These are phyloP conservation scores for Agriopis aurantiaria DNA, from an alignment of 2,888 invertebrate genomes.

Conservation along the genomic window DNA sequence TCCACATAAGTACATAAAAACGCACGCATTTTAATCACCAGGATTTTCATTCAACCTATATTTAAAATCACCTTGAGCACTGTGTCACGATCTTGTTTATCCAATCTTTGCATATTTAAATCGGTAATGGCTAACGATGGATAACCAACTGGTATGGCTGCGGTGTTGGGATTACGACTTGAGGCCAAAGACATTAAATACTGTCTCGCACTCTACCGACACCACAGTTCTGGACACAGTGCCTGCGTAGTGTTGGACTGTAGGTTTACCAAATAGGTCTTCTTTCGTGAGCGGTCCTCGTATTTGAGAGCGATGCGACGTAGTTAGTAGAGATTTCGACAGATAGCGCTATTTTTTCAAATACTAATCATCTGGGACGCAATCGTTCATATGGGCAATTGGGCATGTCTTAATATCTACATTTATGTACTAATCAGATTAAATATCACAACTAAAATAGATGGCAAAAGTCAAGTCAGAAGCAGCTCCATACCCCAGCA, in stretches of 20 bases:
- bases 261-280: not conserved
- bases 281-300: no score
- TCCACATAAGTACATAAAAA: slow-evolving; percentile 7
- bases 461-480: not conserved
- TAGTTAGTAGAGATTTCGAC: no score
- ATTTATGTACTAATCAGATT: no score
- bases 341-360: no score
- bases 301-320: no score
- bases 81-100: slow-evolving; percentile 11
- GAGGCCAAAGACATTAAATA: slow-evolving; percentile 26
- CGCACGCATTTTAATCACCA: slow-evolving; percentile 6
- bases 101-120: slow-evolving; percentile 26
- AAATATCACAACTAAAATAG: no score
- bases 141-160: slow-evolving; percentile 35
- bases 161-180: slow-evolving; percentile 32
- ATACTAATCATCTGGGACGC: no score
- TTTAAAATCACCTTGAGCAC: slow-evolving; percentile 22
- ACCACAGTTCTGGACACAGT: not conserved
- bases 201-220: not conserved
- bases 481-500: not conserved
- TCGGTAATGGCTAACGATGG: slow-evolving; percentile 33
- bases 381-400: no score
- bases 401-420: no score
- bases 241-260: not conserved
- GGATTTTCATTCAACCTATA: slow-evolving; percentile 2